These are phyloP conservation scores for Hipposideros larvatus DNA, from an alignment of 2,797 vertebrate species.

Conservation along the genomic window DNA sequence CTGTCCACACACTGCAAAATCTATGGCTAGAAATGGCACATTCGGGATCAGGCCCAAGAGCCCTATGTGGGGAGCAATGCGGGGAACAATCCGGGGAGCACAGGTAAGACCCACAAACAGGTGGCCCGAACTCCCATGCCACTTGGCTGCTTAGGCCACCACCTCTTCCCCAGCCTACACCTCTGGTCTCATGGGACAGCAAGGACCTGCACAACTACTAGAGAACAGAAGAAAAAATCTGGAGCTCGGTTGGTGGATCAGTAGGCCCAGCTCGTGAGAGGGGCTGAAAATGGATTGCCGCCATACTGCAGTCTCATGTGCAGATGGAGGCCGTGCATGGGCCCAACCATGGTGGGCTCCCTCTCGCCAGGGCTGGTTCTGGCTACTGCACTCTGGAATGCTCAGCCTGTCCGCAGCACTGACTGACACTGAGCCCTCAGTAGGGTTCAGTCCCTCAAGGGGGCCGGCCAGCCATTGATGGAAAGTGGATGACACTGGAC, in stretches of 20 bases:
- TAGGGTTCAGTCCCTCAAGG: neutral
- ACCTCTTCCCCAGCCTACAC: neutral
- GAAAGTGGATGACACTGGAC: no score
- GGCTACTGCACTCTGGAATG: neutral
- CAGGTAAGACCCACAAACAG: neutral
- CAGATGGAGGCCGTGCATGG: neutral
- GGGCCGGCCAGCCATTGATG: neutral
- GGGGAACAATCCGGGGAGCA: neutral
- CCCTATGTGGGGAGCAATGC: neutral
- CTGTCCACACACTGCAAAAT: neutral
- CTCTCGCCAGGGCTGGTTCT: neutral
- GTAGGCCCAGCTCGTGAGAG: neutral
- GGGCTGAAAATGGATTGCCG: neutral
- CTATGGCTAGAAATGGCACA: neutral
- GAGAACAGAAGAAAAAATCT: neutral
- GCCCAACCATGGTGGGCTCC: neutral
- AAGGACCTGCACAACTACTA: neutral
- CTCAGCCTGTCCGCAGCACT: neutral
- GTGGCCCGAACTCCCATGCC: neutral
- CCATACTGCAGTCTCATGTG: neutral
- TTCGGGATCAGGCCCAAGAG: neutral
- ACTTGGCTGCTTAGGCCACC: neutral
- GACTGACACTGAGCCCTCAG: neutral
- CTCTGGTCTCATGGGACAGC: neutral
- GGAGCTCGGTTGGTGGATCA: neutral